These are phyloP conservation scores for Corydoras maculifer DNA, from an alignment of 2,113 vertebrate species.

Conservation along the genomic window DNA sequence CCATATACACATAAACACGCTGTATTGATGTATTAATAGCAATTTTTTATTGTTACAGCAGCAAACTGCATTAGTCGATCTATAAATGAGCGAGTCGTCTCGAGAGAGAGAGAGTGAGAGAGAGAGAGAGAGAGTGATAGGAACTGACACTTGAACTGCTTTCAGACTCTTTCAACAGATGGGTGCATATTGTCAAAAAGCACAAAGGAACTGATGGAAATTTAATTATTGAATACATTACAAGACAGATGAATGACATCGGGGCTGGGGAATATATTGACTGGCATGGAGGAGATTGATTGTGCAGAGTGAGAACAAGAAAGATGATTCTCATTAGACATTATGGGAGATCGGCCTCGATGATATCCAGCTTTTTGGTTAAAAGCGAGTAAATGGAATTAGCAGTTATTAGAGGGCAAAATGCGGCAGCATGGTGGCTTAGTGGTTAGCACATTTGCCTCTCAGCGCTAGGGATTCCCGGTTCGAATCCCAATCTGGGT, in stretches of 20 bases:
- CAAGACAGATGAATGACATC: constrained; percentile 10
- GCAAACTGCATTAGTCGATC: too few relatives aligned
- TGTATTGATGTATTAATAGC: too few relatives aligned
- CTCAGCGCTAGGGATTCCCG: too few relatives aligned
- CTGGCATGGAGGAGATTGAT: constrained; percentile 5
- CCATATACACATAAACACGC: too few relatives aligned
- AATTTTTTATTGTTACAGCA: too few relatives aligned
- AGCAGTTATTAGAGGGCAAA: too few relatives aligned
- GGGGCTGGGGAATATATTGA: constrained; percentile 2
- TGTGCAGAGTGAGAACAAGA: constrained; percentile 5
- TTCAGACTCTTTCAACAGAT: constrained; percentile 15
- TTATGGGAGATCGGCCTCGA: not conserved
- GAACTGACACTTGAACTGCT: not conserved
- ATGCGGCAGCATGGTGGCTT: too few relatives aligned
- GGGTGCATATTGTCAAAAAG: constrained; percentile 19
- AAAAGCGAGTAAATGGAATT: too few relatives aligned
- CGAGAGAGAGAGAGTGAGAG: constrained; percentile 13
- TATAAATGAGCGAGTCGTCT: too few relatives aligned
- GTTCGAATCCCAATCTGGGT: too few relatives aligned
- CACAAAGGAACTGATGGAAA: constrained; percentile 30
- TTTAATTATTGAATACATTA: constrained; percentile 25
- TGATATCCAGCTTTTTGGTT: too few relatives aligned
- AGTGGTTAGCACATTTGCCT: too few relatives aligned
- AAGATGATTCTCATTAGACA: constrained; percentile 21
- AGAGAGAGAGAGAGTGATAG: constrained; percentile 16